A percentile compares a stretch with the other conserved stretches of the same genome.
Conservation (phyloP, 2,888 invertebrate genomes). For the Erannis defoliaria region DNA sequence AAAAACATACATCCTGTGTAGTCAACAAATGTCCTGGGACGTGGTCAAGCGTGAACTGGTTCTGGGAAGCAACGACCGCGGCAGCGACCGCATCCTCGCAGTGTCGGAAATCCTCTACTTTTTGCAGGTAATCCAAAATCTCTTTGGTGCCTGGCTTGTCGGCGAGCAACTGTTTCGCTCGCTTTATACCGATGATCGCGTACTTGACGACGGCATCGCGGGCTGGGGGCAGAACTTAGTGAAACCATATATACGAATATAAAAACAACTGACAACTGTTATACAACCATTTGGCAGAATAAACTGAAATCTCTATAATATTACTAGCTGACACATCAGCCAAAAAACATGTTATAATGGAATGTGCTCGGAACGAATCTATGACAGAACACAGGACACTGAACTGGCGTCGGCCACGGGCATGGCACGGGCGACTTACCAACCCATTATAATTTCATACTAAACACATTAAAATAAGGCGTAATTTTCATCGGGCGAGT, state of each 20-base stretch:
- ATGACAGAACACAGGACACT: too few relatives aligned
- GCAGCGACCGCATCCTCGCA: conserved; percentile 83
- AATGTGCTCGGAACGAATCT: too few relatives aligned
- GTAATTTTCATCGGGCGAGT: too few relatives aligned
- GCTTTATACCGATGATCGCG: conserved; percentile 83
- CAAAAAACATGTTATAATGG: too few relatives aligned
- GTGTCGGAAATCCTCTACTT: conserved; percentile 80
- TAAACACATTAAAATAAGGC: too few relatives aligned
- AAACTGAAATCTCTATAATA: too few relatives aligned
- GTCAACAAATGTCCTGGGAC: conserved; percentile 90
- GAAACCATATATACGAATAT: not conserved
- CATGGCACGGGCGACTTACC: too few relatives aligned
- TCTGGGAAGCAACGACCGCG: conserved; percentile 76
- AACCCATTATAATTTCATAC: too few relatives aligned
- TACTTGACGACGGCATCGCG: conserved; percentile 81
- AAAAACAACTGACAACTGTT: not conserved
- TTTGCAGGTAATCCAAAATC: conserved; percentile 77
- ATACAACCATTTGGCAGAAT: not conserved
- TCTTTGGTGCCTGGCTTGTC: conserved; percentile 70
- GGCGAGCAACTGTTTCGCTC: conserved; percentile 74
- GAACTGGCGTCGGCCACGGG: too few relatives aligned
- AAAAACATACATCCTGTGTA: conserved; percentile 84
- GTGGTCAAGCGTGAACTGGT: conserved; percentile 88
- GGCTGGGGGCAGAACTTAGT: conserved; percentile 53
- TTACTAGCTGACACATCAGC: too few relatives aligned